phyloP scores from a whole-genome alignment of 2,113 vertebrate genomes.

The Zosterops hypoxanthus region DNA sequence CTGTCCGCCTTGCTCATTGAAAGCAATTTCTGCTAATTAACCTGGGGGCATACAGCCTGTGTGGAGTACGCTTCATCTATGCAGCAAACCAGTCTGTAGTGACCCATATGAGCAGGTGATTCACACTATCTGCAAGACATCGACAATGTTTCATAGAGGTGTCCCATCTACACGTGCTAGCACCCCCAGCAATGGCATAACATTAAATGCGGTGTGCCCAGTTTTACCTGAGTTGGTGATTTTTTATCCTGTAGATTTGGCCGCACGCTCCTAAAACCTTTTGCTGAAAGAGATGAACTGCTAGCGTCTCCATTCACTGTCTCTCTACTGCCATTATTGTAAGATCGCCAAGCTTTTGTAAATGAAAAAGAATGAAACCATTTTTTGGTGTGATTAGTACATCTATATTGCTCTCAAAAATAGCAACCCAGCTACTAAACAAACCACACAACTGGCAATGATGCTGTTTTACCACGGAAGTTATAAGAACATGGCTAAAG shows the following conservation, averaged over 20 bases:
- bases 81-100: neutral
- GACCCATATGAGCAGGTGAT: neutral
- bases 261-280: conserved; percentile 94
- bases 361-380: conserved; percentile 51
- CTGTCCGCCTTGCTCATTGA: neutral
- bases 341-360: conserved; percentile 89
- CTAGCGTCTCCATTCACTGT: conserved; percentile 86
- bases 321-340: conserved; percentile 83
- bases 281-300: conserved; percentile 92
- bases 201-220: neutral
- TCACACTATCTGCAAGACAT: neutral
- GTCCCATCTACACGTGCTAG: neutral
- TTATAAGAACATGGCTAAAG: neutral
- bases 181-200: neutral
- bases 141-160: neutral
- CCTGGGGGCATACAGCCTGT: neutral
- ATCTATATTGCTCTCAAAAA: neutral
- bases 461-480: neutral
- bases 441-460: neutral
- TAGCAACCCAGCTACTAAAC: neutral
- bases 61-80: neutral
- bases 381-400: neutral
- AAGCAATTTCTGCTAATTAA: conserved; percentile 19
- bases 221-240: conserved; percentile 88
- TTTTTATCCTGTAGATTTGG: conserved; percentile 94